A percentile compares a stretch with the other conserved stretches of the same genome.
phyloP scores from a whole-genome alignment of 1,140 invertebrate genomes.

The Caerostris darwini region DNA sequence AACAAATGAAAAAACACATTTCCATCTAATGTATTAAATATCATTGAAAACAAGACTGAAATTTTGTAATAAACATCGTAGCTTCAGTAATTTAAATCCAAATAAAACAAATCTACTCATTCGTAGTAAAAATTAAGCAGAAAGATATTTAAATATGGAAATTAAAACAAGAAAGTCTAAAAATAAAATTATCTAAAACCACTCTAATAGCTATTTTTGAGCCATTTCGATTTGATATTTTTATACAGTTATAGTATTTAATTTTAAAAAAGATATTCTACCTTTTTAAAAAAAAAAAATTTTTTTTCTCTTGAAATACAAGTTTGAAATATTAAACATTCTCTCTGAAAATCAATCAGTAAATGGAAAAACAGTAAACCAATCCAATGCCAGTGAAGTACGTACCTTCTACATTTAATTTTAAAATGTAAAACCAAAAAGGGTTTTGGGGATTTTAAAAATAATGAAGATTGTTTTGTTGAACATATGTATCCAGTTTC shows the following conservation, averaged over 20 bases:
- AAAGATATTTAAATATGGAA: no score
- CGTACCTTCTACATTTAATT: background rate
- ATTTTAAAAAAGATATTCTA: background rate
- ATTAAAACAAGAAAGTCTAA: no score
- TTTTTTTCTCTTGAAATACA: background rate
- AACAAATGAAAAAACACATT: no score
- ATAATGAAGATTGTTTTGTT: background rate
- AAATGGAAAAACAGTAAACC: constrained; percentile 2
- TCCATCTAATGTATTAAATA: no score
- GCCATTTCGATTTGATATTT: no score
- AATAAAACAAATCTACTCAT: no score
- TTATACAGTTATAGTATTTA: background rate
- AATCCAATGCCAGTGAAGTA: background rate
- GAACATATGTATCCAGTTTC: background rate
- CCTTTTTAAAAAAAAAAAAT: background rate
- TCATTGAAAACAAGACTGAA: no score
- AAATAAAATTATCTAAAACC: no score
- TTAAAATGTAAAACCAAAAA: background rate
- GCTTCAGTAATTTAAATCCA: no score
- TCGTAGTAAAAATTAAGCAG: no score
- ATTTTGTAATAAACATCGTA: no score
- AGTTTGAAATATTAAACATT: background rate
- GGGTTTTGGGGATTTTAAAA: background rate
- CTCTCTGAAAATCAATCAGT: background rate
- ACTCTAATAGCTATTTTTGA: no score